Evolutionary conservation across 2,888 invertebrate genomes (phyloP), one percentile per base, ranked within the genome.

Genomic region (Tortrix viridana): DNA sequence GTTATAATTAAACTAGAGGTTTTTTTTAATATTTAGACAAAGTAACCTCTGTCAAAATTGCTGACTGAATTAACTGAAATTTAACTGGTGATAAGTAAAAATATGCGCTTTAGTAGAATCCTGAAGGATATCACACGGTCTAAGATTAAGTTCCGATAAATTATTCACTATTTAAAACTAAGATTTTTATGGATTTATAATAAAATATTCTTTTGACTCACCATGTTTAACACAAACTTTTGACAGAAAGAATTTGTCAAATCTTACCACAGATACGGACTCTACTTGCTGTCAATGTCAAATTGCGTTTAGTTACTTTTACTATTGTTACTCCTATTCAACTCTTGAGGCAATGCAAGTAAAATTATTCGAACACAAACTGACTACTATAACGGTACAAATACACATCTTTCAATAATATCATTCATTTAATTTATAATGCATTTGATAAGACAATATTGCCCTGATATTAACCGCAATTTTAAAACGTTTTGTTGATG

Each of bases 211-310:
- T 65, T 58, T 64, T 60, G 81, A 90, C 91, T 89, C 85, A 91
- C 91, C 91, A 91, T 91, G 89, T 85, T 88, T 85, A 74, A 85
- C 80, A 81, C 82, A 81, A 82, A 83, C 66, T 71, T 82, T 81
- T 79, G 71, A 76, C 75, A 82, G 84, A 82, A 88, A 89, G 85
- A 84, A 82, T 75, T 69, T 70, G 77, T 77, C 75, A 77, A 73
- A 65, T 46, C 56, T 56, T 19, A 3, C 26, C 47, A 63, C 52
- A 62, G 62, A 62, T 37, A 50, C 12, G 22, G 14, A 3, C 14
- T 16, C 12, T 1, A 19, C 26, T 18, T 23, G 9, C 46, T 19
- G 38, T 50, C 20, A 26, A 26, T 46, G 46, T n/a, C 54, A 52
- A 6, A 9, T 7, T 23, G 7, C 43, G 53, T 53, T 53, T 41